Percentiles rank a stretch among this genome's conserved stretches.
phyloP scores from a whole-genome alignment of 2,888 invertebrate species.

The Nowickia ferox region DNA sequence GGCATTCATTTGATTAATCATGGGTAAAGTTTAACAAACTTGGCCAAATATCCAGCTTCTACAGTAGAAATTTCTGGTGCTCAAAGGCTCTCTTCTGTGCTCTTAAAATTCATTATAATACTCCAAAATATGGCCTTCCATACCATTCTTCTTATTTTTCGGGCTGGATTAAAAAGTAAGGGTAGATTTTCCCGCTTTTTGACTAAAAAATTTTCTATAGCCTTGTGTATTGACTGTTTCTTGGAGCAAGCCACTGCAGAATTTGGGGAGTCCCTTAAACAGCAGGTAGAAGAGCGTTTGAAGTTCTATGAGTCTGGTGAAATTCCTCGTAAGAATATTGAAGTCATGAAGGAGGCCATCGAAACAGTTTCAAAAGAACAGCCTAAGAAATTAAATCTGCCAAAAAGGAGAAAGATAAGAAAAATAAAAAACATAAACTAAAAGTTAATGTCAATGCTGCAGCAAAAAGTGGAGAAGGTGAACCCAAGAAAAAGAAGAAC shows the following conservation, averaged over 20 bases:
- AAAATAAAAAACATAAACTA: conserved; percentile 85
- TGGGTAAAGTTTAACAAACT: conserved; percentile 98
- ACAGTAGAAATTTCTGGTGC: conserved; percentile 99
- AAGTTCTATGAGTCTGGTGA: conserved; percentile 98
- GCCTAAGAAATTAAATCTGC: conserved; percentile 64
- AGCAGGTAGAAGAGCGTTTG: conserved; percentile 97
- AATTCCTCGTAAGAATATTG: conserved; percentile 96
- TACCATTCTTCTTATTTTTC: conserved; percentile 99
- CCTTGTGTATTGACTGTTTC: conserved; percentile 99
- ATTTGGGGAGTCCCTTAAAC: conserved; percentile 93
- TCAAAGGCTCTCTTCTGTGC: conserved; percentile 99
- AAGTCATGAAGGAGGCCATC: conserved; percentile 97
- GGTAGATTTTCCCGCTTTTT: conserved; percentile 98
- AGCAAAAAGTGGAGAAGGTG: conserved; percentile 76
- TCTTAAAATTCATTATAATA: conserved; percentile 95
- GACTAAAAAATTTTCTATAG: conserved; percentile 99
- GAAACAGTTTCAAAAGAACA: conserved; percentile 85
- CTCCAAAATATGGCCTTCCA: conserved; percentile 98
- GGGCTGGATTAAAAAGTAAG: conserved; percentile 97
- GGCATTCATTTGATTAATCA: conserved; percentile 98
- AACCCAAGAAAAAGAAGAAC: conserved; percentile 83
- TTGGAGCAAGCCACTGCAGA: conserved; percentile 88
- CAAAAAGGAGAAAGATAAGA: conserved; percentile 82
- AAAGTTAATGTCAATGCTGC: conserved; percentile 76
- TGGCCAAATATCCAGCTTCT: conserved; percentile 99